Conservation (phyloP, 2,888 invertebrate genomes). For the Andrena fulva region DNA sequence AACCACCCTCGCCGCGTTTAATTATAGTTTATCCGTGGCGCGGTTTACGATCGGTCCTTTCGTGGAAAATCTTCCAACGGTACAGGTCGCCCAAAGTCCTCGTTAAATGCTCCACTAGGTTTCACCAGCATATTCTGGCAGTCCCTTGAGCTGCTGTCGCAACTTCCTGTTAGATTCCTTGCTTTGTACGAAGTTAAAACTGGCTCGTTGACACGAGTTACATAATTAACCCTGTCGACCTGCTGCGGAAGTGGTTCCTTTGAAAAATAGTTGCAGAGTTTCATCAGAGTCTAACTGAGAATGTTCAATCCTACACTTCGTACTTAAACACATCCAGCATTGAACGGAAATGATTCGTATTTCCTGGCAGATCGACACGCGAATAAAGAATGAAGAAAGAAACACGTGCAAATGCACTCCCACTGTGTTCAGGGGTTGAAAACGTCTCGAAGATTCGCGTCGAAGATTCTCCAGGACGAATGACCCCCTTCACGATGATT, state of each 20-base stretch:
- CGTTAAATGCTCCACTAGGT: conserved; percentile 26
- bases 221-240: background rate
- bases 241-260: background rate
- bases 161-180: background rate
- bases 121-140: background rate
- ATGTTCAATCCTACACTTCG: no score
- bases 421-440: background rate
- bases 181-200: background rate
- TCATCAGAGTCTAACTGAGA: background rate
- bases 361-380: background rate
- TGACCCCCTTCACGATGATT: background rate
- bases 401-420: background rate
- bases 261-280: background rate
- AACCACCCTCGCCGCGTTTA: conserved; percentile 52
- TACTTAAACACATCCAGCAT: no score
- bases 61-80: conserved; percentile 31
- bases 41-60: conserved; percentile 54
- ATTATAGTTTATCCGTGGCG: conserved; percentile 58
- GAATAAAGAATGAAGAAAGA: background rate
- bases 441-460: background rate
- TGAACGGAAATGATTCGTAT: background rate
- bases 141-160: background rate
- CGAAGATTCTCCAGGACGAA: background rate
- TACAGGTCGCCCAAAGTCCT: conserved; percentile 12
- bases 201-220: background rate